These are phyloP conservation scores for Progne subis DNA, from an alignment of 2,113 vertebrate genomes.

Conservation along the genomic window DNA sequence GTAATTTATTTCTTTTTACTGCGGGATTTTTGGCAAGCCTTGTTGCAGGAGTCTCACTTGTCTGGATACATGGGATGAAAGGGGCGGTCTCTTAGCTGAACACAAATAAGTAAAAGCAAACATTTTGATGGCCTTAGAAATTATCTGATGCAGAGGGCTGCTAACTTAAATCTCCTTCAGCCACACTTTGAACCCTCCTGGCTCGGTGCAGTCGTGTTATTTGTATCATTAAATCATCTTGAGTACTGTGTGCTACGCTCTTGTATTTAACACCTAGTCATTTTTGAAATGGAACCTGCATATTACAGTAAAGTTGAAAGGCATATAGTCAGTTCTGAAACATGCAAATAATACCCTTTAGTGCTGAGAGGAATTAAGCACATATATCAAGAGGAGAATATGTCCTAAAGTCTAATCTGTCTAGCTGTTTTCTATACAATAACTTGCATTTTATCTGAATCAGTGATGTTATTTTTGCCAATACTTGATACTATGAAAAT, in stretches of 20 bases:
- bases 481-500: neutral
- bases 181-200: neutral
- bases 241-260: neutral
- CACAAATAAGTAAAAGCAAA: neutral
- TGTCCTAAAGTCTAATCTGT: neutral
- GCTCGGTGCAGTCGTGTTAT: neutral
- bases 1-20: neutral
- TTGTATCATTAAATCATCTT: neutral
- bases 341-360: slow-evolving; percentile 23
- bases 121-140: neutral
- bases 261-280: neutral
- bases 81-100: neutral
- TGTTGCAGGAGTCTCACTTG: neutral
- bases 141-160: neutral
- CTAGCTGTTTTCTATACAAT: neutral
- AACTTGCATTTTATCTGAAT: neutral
- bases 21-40: neutral
- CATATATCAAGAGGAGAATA: neutral
- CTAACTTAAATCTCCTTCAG: neutral
- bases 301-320: neutral
- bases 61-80: neutral
- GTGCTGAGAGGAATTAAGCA: slow-evolving; percentile 2
- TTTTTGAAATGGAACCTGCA: neutral
- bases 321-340: neutral
- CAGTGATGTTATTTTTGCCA: neutral